Percentiles rank a stretch among this genome's conserved stretches.
Conservation (phyloP, 92 coral and sea anemone species). For the Actinostola sp. region DNA sequence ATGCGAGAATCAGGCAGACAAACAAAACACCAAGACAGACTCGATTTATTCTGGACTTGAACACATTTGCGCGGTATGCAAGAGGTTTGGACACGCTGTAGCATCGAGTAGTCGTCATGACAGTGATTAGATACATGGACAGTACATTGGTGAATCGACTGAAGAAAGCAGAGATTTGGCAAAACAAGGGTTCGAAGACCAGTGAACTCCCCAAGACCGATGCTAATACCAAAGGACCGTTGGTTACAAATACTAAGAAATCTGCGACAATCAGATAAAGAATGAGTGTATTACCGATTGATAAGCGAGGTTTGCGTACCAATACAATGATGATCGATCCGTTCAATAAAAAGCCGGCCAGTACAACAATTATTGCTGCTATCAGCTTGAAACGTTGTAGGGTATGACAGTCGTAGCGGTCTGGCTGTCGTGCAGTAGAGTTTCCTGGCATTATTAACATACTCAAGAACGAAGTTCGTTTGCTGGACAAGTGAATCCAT, state of each 20-base stretch:
- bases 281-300: background rate
- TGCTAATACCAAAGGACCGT: background rate
- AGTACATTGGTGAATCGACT: constrained; percentile 7
- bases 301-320: constrained; percentile 20
- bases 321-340: constrained; percentile 5
- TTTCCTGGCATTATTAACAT: too few relatives aligned
- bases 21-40: constrained; percentile 8
- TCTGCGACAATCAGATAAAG: constrained; percentile 18
- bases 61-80: background rate
- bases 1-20: background rate
- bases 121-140: constrained; percentile 17
- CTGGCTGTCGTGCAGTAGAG: too few relatives aligned
- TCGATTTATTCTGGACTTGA: background rate
- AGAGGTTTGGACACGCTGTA: constrained; percentile 23
- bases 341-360: background rate
- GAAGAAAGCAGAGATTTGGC: constrained; percentile 9
- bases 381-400: too few relatives aligned
- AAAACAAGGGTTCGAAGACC: background rate
- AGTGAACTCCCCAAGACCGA: background rate
- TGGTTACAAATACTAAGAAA: background rate
- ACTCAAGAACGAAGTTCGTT: too few relatives aligned
- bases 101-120: constrained; percentile 7
- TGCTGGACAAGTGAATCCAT: too few relatives aligned
- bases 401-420: too few relatives aligned
- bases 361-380: too few relatives aligned